Evolutionary conservation across 2,113 vertebrate genomes (phyloP), one percentile per base, ranked within the genome.

Genomic region (Trogon surrucura): DNA sequence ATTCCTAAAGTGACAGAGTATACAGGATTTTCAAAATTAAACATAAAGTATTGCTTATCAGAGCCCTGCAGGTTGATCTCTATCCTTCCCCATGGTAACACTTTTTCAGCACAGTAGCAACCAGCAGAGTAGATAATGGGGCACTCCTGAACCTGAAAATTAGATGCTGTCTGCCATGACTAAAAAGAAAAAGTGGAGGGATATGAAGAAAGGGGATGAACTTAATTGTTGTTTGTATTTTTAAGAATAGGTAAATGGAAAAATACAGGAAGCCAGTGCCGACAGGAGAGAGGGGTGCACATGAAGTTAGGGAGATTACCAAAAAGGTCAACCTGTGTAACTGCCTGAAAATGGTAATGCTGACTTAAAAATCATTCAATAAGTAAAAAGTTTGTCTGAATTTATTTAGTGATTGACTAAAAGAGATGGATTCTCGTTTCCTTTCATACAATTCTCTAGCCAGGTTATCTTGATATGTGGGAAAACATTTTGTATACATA

Each of bases 91-190:
- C 88, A 73, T 88, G 71, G 88, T 88, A 96, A 94, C 64, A 90
- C 53, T 93, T 96, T 89, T 96, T 80, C 89, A 89, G 78, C 62
- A 66, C 47, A 56, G 85, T 80, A 88, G 71, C 89, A 95, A 89
- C 36, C 85, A 95, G 66, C 81, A 91, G 91, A 75, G 78, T 93
- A 91, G 93, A 95, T 95, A 95, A 97, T 85, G 85, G 94, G 44
- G 58, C 72, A 80, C 67, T 93, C 94, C 74, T 91, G 87, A 96
- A 95, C 89, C 95, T 96, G 93, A 95, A 96, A 96, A 95, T 96
- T 88, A 96, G 74, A 85, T 88, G 66, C 67, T 94, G 51, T 77
- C 82, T 94, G 71, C 88, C 85, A 85, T 78, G 67, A 83, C 85
- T 61, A 70, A 69, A 85, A 85, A 47, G 30, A 88, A 88, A 91